A percentile compares a stretch with the other conserved stretches of the same genome.
Evolutionary conservation across 1,140 invertebrate genomes (phyloP).

Genomic region (Sycophaga agraensis): DNA sequence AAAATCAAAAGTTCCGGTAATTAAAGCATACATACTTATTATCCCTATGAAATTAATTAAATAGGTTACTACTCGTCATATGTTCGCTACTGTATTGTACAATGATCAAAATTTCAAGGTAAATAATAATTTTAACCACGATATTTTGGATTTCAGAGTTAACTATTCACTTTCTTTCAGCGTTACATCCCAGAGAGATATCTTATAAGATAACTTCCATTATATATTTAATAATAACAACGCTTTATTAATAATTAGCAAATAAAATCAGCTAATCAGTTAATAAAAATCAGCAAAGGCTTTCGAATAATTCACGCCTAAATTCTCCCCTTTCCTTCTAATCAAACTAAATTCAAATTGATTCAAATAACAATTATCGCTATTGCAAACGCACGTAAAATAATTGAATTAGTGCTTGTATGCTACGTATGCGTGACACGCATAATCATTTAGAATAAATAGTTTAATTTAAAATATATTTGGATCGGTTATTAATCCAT

Average conservation of each 20-base stretch:
- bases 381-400: background rate
- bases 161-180: background rate
- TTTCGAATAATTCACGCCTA: constrained; percentile 5
- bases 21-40: too few relatives aligned
- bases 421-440: background rate
- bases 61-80: too few relatives aligned
- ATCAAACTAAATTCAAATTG: background rate
- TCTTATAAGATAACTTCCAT: background rate
- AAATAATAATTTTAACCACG: background rate
- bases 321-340: background rate
- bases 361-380: background rate
- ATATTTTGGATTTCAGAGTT: constrained; percentile 17
- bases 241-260: constrained; percentile 4
- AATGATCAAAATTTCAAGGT: too few relatives aligned
- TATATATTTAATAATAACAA: background rate
- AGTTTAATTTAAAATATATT: too few relatives aligned
- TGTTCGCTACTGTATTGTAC: too few relatives aligned
- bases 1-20: too few relatives aligned
- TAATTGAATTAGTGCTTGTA: background rate
- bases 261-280: too few relatives aligned
- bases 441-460: too few relatives aligned
- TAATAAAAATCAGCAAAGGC: too few relatives aligned
- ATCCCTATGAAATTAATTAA: too few relatives aligned
- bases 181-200: background rate
- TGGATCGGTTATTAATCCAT: background rate